Evolutionary conservation across 1,140 invertebrate species (phyloP), one percentile per base, ranked within the genome.

Genomic region (Heliconius congener): DNA sequence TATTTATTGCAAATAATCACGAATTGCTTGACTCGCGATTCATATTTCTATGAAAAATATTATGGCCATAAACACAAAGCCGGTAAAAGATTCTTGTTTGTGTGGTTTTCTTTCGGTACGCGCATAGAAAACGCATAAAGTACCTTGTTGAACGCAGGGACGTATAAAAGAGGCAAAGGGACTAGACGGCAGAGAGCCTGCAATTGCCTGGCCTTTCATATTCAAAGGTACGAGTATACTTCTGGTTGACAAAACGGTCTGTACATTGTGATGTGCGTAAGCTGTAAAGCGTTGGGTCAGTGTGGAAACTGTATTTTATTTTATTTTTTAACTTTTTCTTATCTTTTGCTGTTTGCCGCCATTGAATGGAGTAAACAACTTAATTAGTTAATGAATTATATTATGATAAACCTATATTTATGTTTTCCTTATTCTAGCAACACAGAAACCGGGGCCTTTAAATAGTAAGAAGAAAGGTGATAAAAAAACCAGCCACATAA

Each of bases 81-180:
- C 27, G 60, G 60, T 66, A 66, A 66, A 66, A 66, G 27, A 13
- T 66, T 66, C 13, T 30, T 66, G 16, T 66, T 30, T 30, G 27
- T 66, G 60, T 66, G 16, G 60, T 0, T 66, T 1, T 30, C 27
- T 27, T 66, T 30, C 23, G 27, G 50, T 78, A n/a, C 71, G 39
- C 76, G 76, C 76, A 78, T 78, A 73, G 76, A 78, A 78, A 78
- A 73, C 76, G 71, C 52, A 71, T 78, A 78, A 73, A 78, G 57
- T 73, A 78, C 46, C 76, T 72, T 19, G 50, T 72, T 77, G 70
- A 77, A 52, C 34, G 27, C 46, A 46, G 66, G 42, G 50, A 34
- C n/a, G 74, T 70, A 76, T 73, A 23, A 71, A 78, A 73, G 76
- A 66, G 60, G 60, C 13, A 66, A 66, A 30, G 27, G 60, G 71